These are phyloP conservation scores for Toxonevra muliebris DNA, from an alignment of 2,888 invertebrate genomes.

Conservation along the genomic window DNA sequence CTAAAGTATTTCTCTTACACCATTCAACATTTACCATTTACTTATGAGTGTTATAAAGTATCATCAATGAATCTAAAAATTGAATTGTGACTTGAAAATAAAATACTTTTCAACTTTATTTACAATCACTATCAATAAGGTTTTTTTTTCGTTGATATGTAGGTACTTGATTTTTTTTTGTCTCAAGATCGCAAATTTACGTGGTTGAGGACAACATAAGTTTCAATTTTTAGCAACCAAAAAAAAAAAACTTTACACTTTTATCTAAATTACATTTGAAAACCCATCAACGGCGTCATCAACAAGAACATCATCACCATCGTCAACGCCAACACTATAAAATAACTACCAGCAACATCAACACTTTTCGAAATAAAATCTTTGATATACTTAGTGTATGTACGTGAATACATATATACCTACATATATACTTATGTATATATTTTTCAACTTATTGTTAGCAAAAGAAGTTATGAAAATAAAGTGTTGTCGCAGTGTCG, in stretches of 20 bases:
- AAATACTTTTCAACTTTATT: no score
- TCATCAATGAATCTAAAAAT: no score
- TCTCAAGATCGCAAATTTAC: no score
- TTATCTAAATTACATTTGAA: conserved; percentile 33
- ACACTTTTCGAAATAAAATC: conserved; percentile 18
- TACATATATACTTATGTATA: no score
- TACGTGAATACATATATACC: not conserved
- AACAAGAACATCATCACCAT: not conserved
- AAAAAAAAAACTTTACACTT: conserved; percentile 27
- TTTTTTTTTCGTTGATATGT: no score
- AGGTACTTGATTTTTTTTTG: no score
- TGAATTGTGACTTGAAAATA: no score
- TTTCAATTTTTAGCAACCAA: conserved; percentile 3
- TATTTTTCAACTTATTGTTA: not conserved
- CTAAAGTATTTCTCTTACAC: no score
- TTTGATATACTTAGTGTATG: conserved; percentile 7
- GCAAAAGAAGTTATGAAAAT: conserved; percentile 5
- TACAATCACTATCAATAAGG: no score
- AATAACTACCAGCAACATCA: not conserved
- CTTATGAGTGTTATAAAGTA: no score
- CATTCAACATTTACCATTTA: no score
- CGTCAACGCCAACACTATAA: not conserved
- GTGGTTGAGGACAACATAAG: not conserved
- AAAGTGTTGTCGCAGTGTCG: conserved; percentile 12
- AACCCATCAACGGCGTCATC: conserved; percentile 23